These are phyloP conservation scores for Phrynocephalus vlangalii DNA, from an alignment of 2,797 vertebrate species.

Conservation along the genomic window DNA sequence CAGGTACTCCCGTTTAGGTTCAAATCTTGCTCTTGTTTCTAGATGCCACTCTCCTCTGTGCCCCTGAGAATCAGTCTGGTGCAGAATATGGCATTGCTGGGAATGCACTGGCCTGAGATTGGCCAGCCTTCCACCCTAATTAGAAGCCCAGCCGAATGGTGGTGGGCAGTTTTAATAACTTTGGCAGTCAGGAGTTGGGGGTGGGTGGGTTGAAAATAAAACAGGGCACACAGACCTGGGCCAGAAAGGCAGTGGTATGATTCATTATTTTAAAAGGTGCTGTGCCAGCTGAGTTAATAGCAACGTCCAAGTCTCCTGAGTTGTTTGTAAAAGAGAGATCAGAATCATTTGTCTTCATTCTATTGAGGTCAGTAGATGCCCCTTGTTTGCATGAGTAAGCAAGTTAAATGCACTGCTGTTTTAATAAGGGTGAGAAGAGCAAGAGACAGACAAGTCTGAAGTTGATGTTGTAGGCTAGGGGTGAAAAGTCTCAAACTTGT, in stretches of 20 bases:
- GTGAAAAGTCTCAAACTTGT: too few species aligned
- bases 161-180: constrained; percentile 30
- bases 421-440: constrained; percentile 33
- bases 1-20: constrained; percentile 16
- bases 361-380: constrained; percentile 38
- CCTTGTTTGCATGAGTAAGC: constrained; percentile 42
- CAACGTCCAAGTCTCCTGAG: constrained; percentile 25
- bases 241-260: constrained; percentile 46
- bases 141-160: constrained; percentile 44
- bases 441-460: constrained; percentile 12
- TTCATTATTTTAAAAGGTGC: constrained; percentile 58
- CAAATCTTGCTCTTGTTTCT: constrained; percentile 12
- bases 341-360: constrained; percentile 55
- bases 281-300: constrained; percentile 14
- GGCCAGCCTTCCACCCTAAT: constrained; percentile 30
- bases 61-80: too few species aligned
- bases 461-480: too few species aligned
- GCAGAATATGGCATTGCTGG: background rate
- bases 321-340: background rate
- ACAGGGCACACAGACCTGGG: constrained; percentile 45
- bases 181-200: background rate
- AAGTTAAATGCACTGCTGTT: constrained; percentile 58
- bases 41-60: background rate
- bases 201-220: constrained; percentile 53
- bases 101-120: background rate